Evolutionary conservation across 2,888 invertebrate genomes (phyloP).

Genomic region (Acleris literana): DNA sequence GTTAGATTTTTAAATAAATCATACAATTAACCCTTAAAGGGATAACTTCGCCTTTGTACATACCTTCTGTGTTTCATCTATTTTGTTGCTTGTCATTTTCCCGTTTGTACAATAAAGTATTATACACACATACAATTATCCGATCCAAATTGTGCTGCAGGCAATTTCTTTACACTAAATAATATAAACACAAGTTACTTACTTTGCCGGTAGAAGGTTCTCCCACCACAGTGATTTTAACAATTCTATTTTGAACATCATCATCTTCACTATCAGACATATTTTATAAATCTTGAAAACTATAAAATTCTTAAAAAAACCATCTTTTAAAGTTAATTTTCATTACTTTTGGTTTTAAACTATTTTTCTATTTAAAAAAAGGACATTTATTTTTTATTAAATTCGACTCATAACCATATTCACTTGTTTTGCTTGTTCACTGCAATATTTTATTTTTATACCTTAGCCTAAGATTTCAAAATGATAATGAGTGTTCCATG

Average conservation of each 20-base stretch:
- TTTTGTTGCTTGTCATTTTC: too few relatives aligned
- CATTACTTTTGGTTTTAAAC: not conserved
- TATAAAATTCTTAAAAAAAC: conserved; percentile 16
- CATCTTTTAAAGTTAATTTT: conserved; percentile 5
- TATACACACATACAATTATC: too few relatives aligned
- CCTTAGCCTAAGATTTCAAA: not conserved
- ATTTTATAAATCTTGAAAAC: conserved; percentile 1
- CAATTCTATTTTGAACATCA: conserved; percentile 82
- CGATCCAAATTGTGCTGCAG: too few relatives aligned
- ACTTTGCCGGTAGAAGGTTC: conserved; percentile 93
- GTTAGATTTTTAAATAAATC: too few relatives aligned
- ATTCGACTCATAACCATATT: too few relatives aligned
- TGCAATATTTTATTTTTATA: not conserved
- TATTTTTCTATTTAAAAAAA: conserved; percentile 5
- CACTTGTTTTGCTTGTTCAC: conserved; percentile 2
- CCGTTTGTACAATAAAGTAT: too few relatives aligned
- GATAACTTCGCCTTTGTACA: too few relatives aligned
- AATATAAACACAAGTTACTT: conserved; percentile 56
- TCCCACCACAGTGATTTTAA: conserved; percentile 91
- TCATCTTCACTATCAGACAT: conserved; percentile 89
- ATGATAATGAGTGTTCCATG: conserved; percentile 18
- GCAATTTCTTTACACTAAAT: too few relatives aligned
- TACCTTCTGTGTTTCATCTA: too few relatives aligned
- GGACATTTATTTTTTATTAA: not conserved
- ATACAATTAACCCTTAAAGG: too few relatives aligned